Evolutionary conservation across 2,113 vertebrate species (phyloP).

Genomic region (Nyctereutes procyonoides): DNA sequence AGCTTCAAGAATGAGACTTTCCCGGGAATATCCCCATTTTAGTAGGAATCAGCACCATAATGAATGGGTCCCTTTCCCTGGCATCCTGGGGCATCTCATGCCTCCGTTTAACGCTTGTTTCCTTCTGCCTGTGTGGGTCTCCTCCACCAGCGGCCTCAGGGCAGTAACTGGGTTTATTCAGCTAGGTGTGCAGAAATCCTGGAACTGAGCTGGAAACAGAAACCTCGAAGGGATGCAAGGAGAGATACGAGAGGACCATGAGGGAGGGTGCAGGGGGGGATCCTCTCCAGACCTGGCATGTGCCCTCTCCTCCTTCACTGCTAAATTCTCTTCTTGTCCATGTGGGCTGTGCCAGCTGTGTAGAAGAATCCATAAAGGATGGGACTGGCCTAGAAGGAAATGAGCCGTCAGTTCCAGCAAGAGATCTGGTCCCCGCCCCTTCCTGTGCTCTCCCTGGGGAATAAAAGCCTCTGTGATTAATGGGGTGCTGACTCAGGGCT

Average conservation of each 20-base stretch:
- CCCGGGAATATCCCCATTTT: background rate
- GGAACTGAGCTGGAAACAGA: background rate
- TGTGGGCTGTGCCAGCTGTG: background rate
- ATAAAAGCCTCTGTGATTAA: background rate
- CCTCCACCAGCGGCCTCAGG: background rate
- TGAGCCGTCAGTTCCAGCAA: slow-evolving; percentile 45
- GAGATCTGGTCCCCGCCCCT: slow-evolving; percentile 21
- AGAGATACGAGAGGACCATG: background rate
- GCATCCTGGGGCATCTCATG: background rate
- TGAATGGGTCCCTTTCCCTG: background rate
- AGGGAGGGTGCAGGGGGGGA: background rate
- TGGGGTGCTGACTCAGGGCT: slow-evolving; percentile 50
- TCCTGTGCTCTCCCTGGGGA: background rate
- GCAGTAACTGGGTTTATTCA: background rate
- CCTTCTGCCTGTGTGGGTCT: background rate
- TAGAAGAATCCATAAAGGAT: background rate
- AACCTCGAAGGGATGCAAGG: background rate
- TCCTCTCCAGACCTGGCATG: background rate
- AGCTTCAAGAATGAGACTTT: background rate
- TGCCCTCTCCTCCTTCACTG: background rate
- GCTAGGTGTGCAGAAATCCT: background rate
- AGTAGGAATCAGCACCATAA: background rate
- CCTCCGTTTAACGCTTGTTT: background rate
- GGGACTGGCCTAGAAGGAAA: slow-evolving; percentile 43
- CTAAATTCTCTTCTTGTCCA: background rate